Evolutionary conservation across 2,888 invertebrate genomes (phyloP).

Genomic region (Rosalia funebris): DNA sequence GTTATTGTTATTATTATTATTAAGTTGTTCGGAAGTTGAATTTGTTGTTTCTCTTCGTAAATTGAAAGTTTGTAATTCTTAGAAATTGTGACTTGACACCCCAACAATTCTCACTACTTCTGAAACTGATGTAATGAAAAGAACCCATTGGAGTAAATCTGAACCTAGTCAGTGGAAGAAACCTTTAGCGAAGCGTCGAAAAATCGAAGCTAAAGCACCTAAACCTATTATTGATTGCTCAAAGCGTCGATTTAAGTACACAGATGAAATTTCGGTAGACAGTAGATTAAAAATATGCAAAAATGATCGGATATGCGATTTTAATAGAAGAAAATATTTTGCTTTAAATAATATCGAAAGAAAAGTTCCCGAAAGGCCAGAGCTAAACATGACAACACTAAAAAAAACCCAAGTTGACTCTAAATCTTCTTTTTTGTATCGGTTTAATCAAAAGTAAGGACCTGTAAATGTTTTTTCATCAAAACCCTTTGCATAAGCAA

Average conservation of each 20-base stretch:
- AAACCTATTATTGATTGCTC: slow-evolving; percentile 10
- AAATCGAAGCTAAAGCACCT: slow-evolving; percentile 13
- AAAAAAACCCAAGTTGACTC: no score
- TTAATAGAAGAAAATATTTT: no score
- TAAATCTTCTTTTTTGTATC: no score
- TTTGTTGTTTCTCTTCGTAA: no score
- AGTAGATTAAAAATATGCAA: slow-evolving; percentile 15
- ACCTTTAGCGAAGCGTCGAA: slow-evolving; percentile 1
- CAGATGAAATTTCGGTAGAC: slow-evolving; percentile 1
- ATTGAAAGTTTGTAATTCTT: not conserved
- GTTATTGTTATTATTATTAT: not conserved
- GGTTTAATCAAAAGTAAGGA: slow-evolving; percentile 23
- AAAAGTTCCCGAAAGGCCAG: no score
- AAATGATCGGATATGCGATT: slow-evolving; percentile 31
- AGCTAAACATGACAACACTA: no score
- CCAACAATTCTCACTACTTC: not conserved
- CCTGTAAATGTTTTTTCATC: slow-evolving; percentile 23
- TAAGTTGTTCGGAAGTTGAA: not conserved
- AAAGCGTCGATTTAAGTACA: slow-evolving; percentile 22
- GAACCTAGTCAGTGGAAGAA: slow-evolving; percentile 13
- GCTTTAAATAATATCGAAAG: no score
- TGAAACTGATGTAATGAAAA: not conserved
- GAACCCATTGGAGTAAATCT: slow-evolving; percentile 5
- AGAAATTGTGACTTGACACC: not conserved
- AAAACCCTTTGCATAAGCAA: slow-evolving; percentile 31